Percentiles rank a stretch among this genome's conserved stretches.
Conservation (phyloP, 2,797 vertebrate species). For the Poecilia wingei region DNA sequence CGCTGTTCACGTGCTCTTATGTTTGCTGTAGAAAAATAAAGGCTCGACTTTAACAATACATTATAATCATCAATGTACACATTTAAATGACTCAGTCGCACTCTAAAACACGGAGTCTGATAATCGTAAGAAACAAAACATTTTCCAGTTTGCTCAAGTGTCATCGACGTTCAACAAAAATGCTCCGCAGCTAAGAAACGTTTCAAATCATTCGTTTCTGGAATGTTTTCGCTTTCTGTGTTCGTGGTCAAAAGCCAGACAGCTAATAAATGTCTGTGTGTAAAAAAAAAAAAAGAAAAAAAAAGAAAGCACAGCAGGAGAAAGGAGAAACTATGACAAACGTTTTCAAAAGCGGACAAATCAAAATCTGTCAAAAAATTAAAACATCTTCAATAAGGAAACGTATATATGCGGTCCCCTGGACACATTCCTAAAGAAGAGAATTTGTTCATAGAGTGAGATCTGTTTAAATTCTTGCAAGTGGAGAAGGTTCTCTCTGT, state of each 20-base stretch:
- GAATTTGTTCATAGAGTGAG: not conserved
- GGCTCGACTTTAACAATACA: conserved; percentile 50
- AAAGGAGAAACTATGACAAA: not conserved
- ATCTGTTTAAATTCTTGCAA: not conserved
- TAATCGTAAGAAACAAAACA: not conserved
- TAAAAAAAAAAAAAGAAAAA: no score
- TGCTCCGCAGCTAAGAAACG: not conserved
- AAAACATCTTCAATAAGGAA: not conserved
- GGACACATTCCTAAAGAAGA: not conserved
- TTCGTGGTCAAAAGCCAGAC: not conserved
- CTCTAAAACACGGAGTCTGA: conserved; percentile 4
- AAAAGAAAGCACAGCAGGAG: not conserved
- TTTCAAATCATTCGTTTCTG: not conserved
- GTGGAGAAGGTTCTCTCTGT: not conserved
- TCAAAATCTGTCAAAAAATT: not conserved
- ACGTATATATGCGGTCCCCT: not conserved
- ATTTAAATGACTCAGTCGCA: conserved; percentile 17
- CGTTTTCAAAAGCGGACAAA: not conserved
- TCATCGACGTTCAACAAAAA: not conserved
- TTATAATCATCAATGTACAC: conserved; percentile 51
- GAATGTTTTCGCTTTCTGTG: not conserved
- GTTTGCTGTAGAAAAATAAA: conserved; percentile 71
- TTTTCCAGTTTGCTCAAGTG: not conserved
- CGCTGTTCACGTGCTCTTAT: conserved; percentile 37
- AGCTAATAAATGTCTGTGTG: not conserved